Percentiles rank a stretch among this genome's conserved stretches.
phyloP scores from a whole-genome alignment of 2,888 invertebrate species.

The Thalpophila matura region DNA sequence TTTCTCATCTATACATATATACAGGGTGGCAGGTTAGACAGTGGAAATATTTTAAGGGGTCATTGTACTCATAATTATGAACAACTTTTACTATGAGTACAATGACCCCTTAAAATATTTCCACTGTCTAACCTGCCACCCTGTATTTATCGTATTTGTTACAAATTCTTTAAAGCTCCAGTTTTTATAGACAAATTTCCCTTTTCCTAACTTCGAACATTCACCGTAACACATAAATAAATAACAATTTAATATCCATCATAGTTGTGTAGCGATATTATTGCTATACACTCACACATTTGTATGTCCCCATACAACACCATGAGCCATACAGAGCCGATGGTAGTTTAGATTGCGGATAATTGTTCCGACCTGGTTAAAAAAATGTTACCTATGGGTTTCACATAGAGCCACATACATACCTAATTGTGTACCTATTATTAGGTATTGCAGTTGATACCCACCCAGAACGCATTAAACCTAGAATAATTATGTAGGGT shows the following conservation, averaged over 20 bases:
- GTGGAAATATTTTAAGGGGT: too few relatives aligned
- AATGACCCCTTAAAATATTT: too few relatives aligned
- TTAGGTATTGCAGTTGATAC: neutral
- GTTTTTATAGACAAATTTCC: neutral
- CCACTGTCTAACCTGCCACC: too few relatives aligned
- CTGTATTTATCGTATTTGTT: too few relatives aligned
- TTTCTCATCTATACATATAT: too few relatives aligned
- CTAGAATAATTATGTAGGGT: too few relatives aligned
- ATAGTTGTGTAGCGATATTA: conserved; percentile 53
- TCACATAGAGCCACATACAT: conserved; percentile 28
- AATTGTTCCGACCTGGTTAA: conserved; percentile 73
- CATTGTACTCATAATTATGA: too few relatives aligned
- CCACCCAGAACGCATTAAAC: too few relatives aligned
- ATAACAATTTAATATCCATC: conserved; percentile 63
- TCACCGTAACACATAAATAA: conserved; percentile 59
- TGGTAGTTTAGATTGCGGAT: conserved; percentile 73
- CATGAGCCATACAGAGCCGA: conserved; percentile 56
- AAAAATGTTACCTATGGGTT: conserved; percentile 43
- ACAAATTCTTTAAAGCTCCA: neutral
- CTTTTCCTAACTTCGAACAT: neutral
- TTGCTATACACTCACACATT: conserved; percentile 33
- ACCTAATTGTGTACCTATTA: neutral
- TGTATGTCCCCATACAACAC: conserved; percentile 27
- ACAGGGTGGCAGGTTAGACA: too few relatives aligned
- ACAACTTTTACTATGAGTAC: too few relatives aligned